phyloP scores from a whole-genome alignment of 2,888 invertebrate genomes.

The Aphidius colemani region DNA sequence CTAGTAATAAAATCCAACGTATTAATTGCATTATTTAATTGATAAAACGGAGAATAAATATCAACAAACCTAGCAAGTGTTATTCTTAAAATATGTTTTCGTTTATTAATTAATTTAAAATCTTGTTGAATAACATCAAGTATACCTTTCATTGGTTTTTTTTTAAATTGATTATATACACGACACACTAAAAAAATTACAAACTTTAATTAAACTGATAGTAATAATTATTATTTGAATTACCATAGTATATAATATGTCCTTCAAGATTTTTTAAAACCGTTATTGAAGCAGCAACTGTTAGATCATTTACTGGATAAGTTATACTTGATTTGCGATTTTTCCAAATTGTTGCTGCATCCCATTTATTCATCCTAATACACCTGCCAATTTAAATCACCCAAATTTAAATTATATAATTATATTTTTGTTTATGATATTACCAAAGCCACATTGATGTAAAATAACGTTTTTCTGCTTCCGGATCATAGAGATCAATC shows the following conservation, averaged over 20 bases:
- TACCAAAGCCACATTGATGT: slow-evolving; percentile 69
- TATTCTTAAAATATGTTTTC: neutral
- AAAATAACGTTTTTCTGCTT: slow-evolving; percentile 64
- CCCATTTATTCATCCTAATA: slow-evolving; percentile 65
- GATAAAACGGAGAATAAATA: too few relatives aligned
- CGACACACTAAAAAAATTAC: too few relatives aligned
- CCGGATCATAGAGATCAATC: slow-evolving; percentile 60
- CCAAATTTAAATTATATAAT: slow-evolving; percentile 17
- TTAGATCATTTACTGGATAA: slow-evolving; percentile 47
- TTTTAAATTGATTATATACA: neutral
- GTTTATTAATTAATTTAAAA: neutral
- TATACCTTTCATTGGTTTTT: neutral
- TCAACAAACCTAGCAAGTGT: neutral
- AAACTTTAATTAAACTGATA: neutral
- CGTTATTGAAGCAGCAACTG: slow-evolving; percentile 59
- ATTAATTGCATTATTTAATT: neutral
- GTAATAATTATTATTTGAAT: slow-evolving; percentile 20
- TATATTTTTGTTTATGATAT: slow-evolving; percentile 8
- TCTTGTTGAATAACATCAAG: neutral
- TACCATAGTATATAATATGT: slow-evolving; percentile 63
- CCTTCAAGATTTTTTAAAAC: slow-evolving; percentile 65
- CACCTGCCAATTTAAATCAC: slow-evolving; percentile 56
- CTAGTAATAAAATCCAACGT: slow-evolving; percentile 52
- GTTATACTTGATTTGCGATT: slow-evolving; percentile 58
- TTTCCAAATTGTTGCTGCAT: slow-evolving; percentile 64